Evolutionary conservation across 2,113 vertebrate genomes (phyloP).

Genomic region (Corythaixoides concolor): DNA sequence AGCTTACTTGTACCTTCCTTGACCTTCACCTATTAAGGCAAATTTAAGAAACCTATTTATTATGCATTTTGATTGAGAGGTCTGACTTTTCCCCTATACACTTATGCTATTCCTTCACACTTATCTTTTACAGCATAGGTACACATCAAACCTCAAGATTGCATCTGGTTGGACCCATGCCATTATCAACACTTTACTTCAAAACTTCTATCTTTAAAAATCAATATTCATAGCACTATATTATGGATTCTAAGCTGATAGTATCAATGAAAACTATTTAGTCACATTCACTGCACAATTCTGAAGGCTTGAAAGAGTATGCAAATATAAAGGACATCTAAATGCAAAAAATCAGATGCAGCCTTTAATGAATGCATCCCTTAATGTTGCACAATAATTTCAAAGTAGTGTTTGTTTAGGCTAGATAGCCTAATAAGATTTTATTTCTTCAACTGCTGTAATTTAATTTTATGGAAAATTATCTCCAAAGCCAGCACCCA

Average conservation of each 20-base stretch:
- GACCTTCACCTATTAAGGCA: not conserved
- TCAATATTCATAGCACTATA: not conserved
- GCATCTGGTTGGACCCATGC: not conserved
- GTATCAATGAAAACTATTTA: not conserved
- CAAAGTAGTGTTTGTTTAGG: not conserved
- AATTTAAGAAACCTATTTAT: not conserved
- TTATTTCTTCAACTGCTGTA: conserved; percentile 30
- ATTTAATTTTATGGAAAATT: conserved; percentile 48
- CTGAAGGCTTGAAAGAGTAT: not conserved
- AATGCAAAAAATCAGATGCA: not conserved
- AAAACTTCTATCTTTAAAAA: not conserved
- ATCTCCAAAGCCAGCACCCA: not conserved
- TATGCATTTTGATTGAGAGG: not conserved
- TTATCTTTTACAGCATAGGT: not conserved
- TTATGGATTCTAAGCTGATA: not conserved
- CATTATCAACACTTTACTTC: not conserved
- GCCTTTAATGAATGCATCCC: conserved; percentile 5
- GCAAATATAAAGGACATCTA: not conserved
- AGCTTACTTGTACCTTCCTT: not conserved
- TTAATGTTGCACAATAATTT: conserved; percentile 1
- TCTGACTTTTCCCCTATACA: not conserved
- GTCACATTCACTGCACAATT: not conserved
- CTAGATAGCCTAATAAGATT: not conserved
- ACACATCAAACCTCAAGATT: not conserved
- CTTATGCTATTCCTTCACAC: not conserved